phyloP scores from a whole-genome alignment of 2,888 invertebrate species.

The Pediacus dermestoides region DNA sequence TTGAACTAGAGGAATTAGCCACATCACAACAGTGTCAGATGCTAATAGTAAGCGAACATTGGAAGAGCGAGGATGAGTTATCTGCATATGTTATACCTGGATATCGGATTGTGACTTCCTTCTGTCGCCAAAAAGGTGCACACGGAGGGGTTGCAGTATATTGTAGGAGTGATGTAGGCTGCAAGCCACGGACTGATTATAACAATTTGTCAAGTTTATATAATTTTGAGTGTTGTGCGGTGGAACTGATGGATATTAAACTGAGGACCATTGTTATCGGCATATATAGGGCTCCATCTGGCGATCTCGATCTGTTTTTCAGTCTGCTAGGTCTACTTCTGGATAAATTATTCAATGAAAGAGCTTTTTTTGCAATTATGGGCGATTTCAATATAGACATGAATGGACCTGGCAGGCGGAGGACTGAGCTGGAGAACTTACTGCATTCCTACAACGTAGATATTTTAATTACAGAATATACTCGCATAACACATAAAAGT shows the following conservation, averaged over 20 bases:
- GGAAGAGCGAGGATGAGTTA: slow-evolving; percentile 5
- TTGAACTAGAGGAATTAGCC: slow-evolving; percentile 1
- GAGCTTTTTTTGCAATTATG: neutral
- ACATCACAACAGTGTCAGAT: neutral
- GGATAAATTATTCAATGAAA: slow-evolving; percentile 3
- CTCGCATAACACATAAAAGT: neutral
- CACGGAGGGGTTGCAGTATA: slow-evolving; percentile 2
- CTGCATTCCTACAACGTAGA: neutral
- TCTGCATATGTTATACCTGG: neutral
- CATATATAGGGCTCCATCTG: slow-evolving; percentile 1
- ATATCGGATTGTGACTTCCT: neutral
- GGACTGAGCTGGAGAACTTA: neutral
- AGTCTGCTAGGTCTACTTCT: neutral
- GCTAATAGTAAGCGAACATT: neutral
- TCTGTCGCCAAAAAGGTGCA: slow-evolving; percentile 2
- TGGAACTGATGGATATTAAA: neutral
- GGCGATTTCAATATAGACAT: slow-evolving; percentile 6
- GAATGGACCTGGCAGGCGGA: neutral
- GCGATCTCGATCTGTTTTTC: neutral
- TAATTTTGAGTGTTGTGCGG: slow-evolving; percentile 4
- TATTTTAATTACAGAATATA: neutral
- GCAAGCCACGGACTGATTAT: slow-evolving; percentile 2
- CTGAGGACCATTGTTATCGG: neutral
- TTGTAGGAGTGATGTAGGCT: neutral
- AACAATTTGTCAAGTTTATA: neutral